A percentile compares a stretch with the other conserved stretches of the same genome.
These are phyloP conservation scores for Mormyrus iriodes DNA, from an alignment of 2,113 vertebrate genomes.

Conservation along the genomic window DNA sequence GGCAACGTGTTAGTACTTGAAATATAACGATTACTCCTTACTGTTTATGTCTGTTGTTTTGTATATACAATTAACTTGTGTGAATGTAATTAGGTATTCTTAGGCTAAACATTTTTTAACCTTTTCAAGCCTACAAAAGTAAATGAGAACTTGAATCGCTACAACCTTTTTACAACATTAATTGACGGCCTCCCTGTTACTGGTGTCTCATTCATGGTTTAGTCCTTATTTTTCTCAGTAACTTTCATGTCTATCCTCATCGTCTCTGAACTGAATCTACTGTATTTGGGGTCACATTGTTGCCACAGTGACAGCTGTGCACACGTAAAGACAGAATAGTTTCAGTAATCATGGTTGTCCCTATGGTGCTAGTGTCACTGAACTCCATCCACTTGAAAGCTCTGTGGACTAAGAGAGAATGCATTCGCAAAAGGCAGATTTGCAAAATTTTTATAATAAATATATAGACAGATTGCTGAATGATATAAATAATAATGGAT, in stretches of 20 bases:
- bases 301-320: slow-evolving; percentile 20
- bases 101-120: neutral
- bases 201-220: slow-evolving; percentile 15
- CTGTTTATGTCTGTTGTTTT: too few relatives aligned
- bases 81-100: neutral
- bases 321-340: slow-evolving; percentile 1
- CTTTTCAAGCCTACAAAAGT: neutral
- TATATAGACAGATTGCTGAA: too few relatives aligned
- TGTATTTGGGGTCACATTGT: slow-evolving; percentile 3
- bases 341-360: neutral
- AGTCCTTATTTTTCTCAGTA: neutral
- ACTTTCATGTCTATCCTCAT: neutral
- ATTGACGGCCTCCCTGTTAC: neutral
- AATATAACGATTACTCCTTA: too few relatives aligned
- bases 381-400: neutral
- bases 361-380: neutral
- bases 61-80: too few relatives aligned
- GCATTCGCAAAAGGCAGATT: neutral
- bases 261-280: neutral
- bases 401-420: neutral
- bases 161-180: neutral
- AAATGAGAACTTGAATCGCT: neutral
- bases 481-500: neutral
- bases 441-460: neutral
- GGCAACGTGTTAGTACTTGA: too few relatives aligned